Percentiles rank a stretch among this genome's conserved stretches.
phyloP scores from a whole-genome alignment of 2,113 vertebrate species.

The Casuarius casuarius region DNA sequence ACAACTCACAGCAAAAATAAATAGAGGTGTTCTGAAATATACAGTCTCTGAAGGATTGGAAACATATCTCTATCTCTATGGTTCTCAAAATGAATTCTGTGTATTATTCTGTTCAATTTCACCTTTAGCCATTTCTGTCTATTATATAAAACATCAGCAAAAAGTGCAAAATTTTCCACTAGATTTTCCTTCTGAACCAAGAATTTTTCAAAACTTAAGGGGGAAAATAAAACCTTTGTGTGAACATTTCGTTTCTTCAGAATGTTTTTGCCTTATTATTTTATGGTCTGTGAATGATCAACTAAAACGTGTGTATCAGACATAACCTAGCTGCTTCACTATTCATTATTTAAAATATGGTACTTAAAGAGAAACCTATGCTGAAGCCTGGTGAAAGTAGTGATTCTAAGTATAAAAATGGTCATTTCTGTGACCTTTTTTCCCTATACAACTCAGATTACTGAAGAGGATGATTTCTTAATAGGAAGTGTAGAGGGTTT shows the following conservation, averaged over 20 bases:
- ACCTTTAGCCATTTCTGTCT: neutral
- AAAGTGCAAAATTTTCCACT: neutral
- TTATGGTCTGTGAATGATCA: neutral
- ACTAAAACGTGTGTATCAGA: neutral
- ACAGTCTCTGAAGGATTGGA: neutral
- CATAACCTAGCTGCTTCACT: neutral
- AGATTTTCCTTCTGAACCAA: neutral
- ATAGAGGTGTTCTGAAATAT: neutral
- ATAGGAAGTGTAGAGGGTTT: neutral
- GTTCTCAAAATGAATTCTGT: neutral
- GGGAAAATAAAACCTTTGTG: neutral
- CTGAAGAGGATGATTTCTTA: neutral
- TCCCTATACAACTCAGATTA: neutral
- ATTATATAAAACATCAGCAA: neutral
- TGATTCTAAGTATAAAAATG: neutral
- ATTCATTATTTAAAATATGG: neutral
- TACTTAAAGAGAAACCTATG: neutral
- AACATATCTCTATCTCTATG: neutral
- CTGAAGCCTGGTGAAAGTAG: neutral
- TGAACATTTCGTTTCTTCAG: neutral
- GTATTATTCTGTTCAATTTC: neutral
- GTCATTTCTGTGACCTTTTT: neutral
- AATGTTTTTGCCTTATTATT: neutral
- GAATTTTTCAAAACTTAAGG: neutral
- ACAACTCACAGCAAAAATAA: rapidly evolving